These are phyloP conservation scores for Tenthredo livida DNA, from an alignment of 2,888 invertebrate species.

Conservation along the genomic window DNA sequence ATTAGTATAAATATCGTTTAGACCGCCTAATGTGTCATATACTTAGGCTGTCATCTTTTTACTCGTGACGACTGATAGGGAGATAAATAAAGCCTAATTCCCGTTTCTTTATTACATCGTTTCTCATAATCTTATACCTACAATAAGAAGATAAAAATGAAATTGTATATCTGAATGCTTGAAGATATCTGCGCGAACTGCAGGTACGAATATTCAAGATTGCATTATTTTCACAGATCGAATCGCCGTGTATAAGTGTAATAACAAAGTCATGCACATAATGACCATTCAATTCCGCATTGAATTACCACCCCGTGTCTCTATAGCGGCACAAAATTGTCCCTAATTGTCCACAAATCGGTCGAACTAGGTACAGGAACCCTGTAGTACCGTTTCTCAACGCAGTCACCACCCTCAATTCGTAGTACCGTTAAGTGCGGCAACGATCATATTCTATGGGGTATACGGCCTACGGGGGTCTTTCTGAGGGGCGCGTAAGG, in stretches of 20 bases:
- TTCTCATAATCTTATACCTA: neutral
- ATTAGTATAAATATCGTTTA: neutral
- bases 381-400: constrained; percentile 61
- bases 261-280: neutral
- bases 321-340: constrained; percentile 61
- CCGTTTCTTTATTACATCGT: too few species aligned
- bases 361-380: constrained; percentile 40
- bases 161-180: neutral
- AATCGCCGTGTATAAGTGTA: neutral
- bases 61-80: neutral
- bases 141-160: neutral
- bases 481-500: constrained; percentile 41
- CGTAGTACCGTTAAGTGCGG: constrained; percentile 53
- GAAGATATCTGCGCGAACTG: too few species aligned
- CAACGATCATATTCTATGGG: constrained; percentile 52
- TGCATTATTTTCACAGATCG: neutral
- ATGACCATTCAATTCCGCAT: neutral
- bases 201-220: neutral
- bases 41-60: neutral
- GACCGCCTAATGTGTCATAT: neutral
- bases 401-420: constrained; percentile 62
- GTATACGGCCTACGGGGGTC: constrained; percentile 22
- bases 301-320: constrained; percentile 7
- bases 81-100: neutral
- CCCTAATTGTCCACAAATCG: constrained; percentile 76